phyloP scores from a whole-genome alignment of 30 jellyfish, hydroid and myxozoan species.

The Hydra vulgaris region DNA sequence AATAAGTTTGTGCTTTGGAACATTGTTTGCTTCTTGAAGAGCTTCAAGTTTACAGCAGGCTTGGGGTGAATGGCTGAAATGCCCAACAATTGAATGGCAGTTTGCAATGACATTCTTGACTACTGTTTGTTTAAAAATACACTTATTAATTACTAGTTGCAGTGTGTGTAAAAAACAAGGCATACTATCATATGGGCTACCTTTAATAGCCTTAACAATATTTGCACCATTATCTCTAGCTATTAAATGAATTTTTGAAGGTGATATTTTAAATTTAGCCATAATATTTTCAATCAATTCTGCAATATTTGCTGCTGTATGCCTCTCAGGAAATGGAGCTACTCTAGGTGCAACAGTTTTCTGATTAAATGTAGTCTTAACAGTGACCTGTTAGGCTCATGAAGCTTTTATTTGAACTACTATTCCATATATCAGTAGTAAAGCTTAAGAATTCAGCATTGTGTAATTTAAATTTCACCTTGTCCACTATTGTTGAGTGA shows the following conservation, averaged over 20 bases:
- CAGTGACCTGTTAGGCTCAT: background rate
- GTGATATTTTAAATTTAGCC: background rate
- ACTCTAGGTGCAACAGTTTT: background rate
- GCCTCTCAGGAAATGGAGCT: background rate
- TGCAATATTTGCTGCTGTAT: background rate
- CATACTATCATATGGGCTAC: background rate
- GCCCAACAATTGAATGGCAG: background rate
- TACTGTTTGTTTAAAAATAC: background rate
- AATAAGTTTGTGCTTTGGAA: background rate
- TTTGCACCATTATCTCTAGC: background rate
- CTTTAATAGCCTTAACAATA: background rate
- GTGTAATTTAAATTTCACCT: background rate
- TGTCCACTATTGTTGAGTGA: background rate
- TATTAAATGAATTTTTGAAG: background rate
- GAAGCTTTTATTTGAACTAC: background rate
- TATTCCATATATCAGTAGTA: background rate
- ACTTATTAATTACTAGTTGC: background rate
- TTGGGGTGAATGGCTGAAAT: background rate
- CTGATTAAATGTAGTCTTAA: background rate
- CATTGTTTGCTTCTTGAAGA: background rate
- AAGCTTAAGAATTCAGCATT: background rate
- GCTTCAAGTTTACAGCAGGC: background rate
- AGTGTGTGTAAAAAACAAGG: background rate
- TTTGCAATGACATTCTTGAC: background rate
- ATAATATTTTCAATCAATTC: background rate